These are phyloP conservation scores for Synergus laeviventris DNA, from an alignment of 2,888 invertebrate species.

Conservation along the genomic window DNA sequence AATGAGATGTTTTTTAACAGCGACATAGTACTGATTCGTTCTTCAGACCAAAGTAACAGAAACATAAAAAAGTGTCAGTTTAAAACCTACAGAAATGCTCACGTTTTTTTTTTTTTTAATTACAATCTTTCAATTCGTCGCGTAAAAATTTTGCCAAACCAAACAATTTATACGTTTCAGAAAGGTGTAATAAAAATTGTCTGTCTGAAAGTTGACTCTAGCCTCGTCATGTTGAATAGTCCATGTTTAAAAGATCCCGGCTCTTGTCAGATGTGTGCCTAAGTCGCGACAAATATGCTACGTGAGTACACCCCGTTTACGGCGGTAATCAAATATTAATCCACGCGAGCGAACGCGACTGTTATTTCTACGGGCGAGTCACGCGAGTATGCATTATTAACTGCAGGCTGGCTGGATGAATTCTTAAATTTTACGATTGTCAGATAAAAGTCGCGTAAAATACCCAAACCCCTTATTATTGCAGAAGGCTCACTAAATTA, in stretches of 20 bases:
- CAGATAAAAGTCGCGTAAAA: conserved; percentile 58
- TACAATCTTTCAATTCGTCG: conserved; percentile 37
- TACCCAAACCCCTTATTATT: conserved; percentile 51
- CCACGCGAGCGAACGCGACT: conserved; percentile 44
- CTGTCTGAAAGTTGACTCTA: neutral
- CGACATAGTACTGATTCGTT: too few relatives aligned
- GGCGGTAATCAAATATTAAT: conserved; percentile 56
- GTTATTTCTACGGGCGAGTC: conserved; percentile 54
- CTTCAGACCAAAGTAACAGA: too few relatives aligned
- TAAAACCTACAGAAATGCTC: neutral
- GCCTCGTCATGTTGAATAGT: neutral
- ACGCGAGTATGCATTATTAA: conserved; percentile 65
- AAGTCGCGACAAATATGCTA: conserved; percentile 44
- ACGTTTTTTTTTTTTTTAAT: neutral
- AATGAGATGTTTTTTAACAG: too few relatives aligned
- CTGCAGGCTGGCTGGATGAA: conserved; percentile 55
- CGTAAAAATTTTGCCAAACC: neutral
- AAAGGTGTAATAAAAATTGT: neutral
- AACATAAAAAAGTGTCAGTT: too few relatives aligned
- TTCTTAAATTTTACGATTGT: conserved; percentile 62
- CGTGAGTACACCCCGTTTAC: conserved; percentile 49
- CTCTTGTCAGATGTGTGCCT: conserved; percentile 31
- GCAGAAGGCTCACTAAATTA: conserved; percentile 42
- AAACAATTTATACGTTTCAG: neutral
- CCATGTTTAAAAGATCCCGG: conserved; percentile 24